phyloP scores from a whole-genome alignment of 2,113 vertebrate species.

The Antechinus flavipes region DNA sequence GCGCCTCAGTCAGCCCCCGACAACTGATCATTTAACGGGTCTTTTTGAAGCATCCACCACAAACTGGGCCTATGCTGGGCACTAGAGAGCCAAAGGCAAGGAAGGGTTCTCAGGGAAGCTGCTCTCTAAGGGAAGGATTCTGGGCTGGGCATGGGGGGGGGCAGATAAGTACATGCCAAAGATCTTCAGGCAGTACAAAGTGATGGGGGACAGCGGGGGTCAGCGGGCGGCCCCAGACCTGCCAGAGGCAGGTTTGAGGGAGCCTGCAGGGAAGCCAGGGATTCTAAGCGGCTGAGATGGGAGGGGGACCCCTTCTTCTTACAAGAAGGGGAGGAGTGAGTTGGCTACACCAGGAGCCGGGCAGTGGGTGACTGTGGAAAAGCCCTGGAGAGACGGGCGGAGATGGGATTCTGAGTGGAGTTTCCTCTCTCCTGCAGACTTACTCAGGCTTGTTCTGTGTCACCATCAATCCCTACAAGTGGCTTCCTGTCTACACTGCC shows the following conservation, averaged over 20 bases:
- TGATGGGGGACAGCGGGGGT: neutral
- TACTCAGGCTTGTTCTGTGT: conserved; percentile 97
- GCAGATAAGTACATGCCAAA: neutral
- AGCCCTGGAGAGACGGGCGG: neutral
- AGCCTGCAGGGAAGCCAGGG: neutral
- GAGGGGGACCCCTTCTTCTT: neutral
- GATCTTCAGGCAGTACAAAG: neutral
- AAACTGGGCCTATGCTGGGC: neutral
- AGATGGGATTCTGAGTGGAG: neutral
- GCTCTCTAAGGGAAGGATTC: neutral
- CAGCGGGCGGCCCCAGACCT: neutral
- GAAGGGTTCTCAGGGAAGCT: neutral
- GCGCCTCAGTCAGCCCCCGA: neutral
- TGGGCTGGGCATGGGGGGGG: neutral
- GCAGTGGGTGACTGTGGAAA: neutral
- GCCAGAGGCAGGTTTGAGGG: neutral
- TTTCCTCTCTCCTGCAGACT: conserved; percentile 84
- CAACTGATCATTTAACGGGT: neutral
- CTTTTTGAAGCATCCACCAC: neutral
- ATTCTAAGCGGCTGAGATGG: neutral
- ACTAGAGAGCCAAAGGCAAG: neutral
- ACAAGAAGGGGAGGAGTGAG: neutral
- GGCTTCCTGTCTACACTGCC: conserved; percentile 93
- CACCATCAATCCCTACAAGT: conserved; percentile 97
- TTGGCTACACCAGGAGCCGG: neutral